A percentile compares a stretch with the other conserved stretches of the same genome.
Evolutionary conservation across 2,113 vertebrate genomes (phyloP).

Genomic region (Caranx ignobilis): DNA sequence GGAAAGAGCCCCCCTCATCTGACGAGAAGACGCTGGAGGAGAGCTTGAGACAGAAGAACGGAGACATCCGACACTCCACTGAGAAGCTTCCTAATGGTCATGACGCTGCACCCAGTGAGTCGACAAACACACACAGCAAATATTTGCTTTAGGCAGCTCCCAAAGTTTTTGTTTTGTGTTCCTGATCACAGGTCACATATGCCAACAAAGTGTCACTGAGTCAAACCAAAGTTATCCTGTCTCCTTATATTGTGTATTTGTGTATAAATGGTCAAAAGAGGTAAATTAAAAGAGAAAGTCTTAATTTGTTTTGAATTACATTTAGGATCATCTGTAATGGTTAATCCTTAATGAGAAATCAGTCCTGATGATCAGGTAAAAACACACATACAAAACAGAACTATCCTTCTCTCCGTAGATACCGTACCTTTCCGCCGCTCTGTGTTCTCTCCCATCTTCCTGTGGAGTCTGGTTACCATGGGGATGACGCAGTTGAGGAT

Average conservation of each 20-base stretch:
- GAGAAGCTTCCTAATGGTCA: slow-evolving; percentile 72
- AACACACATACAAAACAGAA: neutral
- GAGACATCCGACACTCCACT: slow-evolving; percentile 63
- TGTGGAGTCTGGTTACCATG: slow-evolving; percentile 94
- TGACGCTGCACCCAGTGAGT: slow-evolving; percentile 77
- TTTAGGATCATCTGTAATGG: no score
- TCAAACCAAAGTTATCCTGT: neutral
- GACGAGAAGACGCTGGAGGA: slow-evolving; percentile 81
- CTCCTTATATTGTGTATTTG: no score
- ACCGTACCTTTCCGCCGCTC: slow-evolving; percentile 85
- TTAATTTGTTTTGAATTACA: no score
- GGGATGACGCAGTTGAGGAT: slow-evolving; percentile 91
- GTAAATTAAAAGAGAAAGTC: no score
- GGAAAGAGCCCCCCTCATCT: slow-evolving; percentile 69
- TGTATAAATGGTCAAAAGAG: neutral
- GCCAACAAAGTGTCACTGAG: neutral
- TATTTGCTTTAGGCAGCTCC: neutral
- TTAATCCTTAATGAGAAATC: no score
- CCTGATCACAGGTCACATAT: neutral
- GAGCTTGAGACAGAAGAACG: slow-evolving; percentile 81
- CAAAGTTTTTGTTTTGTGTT: neutral
- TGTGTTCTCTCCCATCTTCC: slow-evolving; percentile 90
- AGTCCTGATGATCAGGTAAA: no score
- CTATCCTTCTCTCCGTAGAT: slow-evolving; percentile 68
- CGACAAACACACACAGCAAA: neutral